Evolutionary conservation across 1,140 invertebrate species (phyloP).

Genomic region (Trichomalopsis sarcophagae): DNA sequence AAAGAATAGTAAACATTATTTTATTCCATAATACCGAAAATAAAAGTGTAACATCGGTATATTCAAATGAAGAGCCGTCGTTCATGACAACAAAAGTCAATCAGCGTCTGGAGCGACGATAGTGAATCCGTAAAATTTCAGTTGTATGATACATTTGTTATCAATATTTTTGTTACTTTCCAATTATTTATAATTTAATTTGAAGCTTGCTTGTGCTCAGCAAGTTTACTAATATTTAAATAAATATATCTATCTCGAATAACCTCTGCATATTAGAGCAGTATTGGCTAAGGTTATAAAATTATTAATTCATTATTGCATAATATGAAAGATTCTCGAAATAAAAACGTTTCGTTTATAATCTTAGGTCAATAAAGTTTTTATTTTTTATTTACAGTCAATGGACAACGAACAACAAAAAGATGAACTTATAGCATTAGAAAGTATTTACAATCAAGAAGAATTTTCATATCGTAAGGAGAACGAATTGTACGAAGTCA

Average conservation of each 20-base stretch:
- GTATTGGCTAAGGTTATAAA: not conserved
- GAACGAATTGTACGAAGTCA: constrained; percentile 64
- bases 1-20: not conserved
- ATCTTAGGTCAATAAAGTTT: not conserved
- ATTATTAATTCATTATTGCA: constrained; percentile 12
- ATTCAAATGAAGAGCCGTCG: not conserved
- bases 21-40: not conserved
- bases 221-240: not conserved
- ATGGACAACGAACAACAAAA: constrained; percentile 72
- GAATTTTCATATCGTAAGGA: constrained; percentile 70
- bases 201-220: not conserved
- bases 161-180: not conserved
- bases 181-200: not conserved
- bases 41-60: too few species aligned
- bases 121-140: not conserved
- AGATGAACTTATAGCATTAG: constrained; percentile 77
- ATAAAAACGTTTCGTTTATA: not conserved
- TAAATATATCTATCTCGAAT: not conserved
- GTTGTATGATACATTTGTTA: not conserved
- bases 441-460: constrained; percentile 77
- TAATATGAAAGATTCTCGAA: not conserved
- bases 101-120: not conserved
- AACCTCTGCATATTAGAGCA: not conserved
- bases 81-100: not conserved
- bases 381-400: constrained; percentile 44